Percentiles rank a stretch among this genome's conserved stretches.
Conservation (phyloP, 1,140 invertebrate genomes). For the Mactra quadrangularis region DNA sequence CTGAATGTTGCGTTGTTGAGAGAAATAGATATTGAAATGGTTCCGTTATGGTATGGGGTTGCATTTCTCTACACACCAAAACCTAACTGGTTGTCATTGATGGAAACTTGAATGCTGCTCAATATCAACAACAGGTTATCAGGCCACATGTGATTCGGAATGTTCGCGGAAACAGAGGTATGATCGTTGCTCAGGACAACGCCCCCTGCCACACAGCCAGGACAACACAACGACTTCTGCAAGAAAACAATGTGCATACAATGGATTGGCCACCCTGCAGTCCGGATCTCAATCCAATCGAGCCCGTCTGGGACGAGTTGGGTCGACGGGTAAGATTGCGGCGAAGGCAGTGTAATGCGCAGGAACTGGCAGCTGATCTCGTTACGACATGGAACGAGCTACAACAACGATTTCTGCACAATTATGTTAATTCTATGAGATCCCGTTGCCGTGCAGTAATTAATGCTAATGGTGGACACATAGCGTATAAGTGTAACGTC, state of each 20-base stretch:
- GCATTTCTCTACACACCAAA: constrained; percentile 41
- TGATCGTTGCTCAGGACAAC: too few relatives aligned
- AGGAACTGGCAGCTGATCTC: too few relatives aligned
- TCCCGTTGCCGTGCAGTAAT: constrained; percentile 16
- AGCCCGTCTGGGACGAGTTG: too few relatives aligned
- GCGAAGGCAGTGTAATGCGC: too few relatives aligned
- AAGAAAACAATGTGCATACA: not conserved
- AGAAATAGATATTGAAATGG: not conserved
- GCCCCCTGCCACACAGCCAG: not conserved
- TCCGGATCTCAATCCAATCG: constrained; percentile 32
- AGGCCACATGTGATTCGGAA: not conserved
- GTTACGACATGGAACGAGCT: not conserved
- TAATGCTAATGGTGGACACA: constrained; percentile 31
- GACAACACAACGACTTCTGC: too few relatives aligned
- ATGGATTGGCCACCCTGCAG: not conserved
- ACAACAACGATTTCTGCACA: not conserved
- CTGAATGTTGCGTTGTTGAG: constrained; percentile 27
- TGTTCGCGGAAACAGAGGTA: not conserved
- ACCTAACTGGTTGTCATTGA: too few relatives aligned
- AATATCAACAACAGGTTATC: too few relatives aligned
- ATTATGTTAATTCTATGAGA: too few relatives aligned
- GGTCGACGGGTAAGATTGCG: too few relatives aligned
- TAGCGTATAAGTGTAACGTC: too few relatives aligned
- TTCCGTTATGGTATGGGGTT: constrained; percentile 25
- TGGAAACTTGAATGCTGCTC: too few relatives aligned